A percentile compares a stretch with the other conserved stretches of the same genome.
phyloP scores from a whole-genome alignment of 2,888 invertebrate species.

The Spodoptera exigua region DNA sequence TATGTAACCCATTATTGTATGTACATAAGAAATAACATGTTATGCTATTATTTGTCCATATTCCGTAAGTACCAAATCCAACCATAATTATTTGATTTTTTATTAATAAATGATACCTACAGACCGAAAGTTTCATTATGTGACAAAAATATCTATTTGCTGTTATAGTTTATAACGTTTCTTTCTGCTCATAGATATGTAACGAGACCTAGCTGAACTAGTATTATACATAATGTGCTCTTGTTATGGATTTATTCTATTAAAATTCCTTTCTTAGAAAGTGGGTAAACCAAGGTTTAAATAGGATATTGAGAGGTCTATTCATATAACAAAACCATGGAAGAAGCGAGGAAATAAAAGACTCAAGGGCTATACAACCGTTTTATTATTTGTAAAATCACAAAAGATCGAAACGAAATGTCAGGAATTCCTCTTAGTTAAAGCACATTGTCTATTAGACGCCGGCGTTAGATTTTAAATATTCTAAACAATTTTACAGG shows the following conservation, averaged over 20 bases:
- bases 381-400: conserved; percentile 77
- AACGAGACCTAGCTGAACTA: conserved; percentile 27
- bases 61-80: too few species aligned
- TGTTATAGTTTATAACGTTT: conserved; percentile 3
- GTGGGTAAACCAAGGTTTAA: conserved; percentile 70
- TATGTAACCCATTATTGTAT: conserved; percentile 4
- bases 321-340: conserved; percentile 70
- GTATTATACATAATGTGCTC: conserved; percentile 20
- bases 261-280: conserved; percentile 68
- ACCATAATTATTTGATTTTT: too few species aligned
- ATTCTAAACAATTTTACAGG: conserved; percentile 50
- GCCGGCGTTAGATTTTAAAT: conserved; percentile 76
- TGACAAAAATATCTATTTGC: too few species aligned
- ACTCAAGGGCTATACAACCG: conserved; percentile 77
- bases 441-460: conserved; percentile 74
- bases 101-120: too few species aligned
- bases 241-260: conserved; percentile 29
- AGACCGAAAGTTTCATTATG: too few species aligned
- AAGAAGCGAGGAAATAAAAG: conserved; percentile 80
- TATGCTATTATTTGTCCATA: too few species aligned
- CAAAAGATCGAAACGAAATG: conserved; percentile 72
- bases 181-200: conserved; percentile 17
- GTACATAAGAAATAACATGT: not conserved
- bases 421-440: conserved; percentile 61
- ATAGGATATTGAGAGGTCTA: conserved; percentile 75